Percentiles rank a stretch among this genome's conserved stretches.
These are phyloP conservation scores for Takifugu ocellatus DNA, from an alignment of 2,797 vertebrate genomes.

Conservation along the genomic window DNA sequence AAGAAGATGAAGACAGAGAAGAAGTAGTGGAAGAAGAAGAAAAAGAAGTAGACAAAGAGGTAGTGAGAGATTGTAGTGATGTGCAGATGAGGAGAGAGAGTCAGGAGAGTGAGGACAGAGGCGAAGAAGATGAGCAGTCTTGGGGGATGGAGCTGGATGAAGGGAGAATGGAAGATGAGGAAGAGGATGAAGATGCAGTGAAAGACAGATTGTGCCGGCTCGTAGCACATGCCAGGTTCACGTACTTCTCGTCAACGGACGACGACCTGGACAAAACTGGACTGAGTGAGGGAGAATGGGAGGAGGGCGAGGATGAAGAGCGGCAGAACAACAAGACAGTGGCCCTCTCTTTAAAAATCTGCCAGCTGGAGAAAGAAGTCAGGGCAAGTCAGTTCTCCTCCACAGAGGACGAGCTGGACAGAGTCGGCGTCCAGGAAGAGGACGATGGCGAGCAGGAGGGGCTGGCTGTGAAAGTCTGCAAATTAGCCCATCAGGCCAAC, in stretches of 20 bases:
- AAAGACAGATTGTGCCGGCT: slow-evolving; percentile 45
- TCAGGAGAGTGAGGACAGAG: background rate
- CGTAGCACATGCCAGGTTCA: slow-evolving; percentile 51
- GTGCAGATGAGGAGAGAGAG: background rate
- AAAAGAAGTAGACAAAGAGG: background rate
- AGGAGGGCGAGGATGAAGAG: slow-evolving; percentile 10
- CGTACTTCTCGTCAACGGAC: slow-evolving; percentile 55
- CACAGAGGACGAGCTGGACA: slow-evolving; percentile 71
- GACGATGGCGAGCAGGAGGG: slow-evolving; percentile 25
- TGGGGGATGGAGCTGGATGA: slow-evolving; percentile 35
- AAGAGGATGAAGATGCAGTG: slow-evolving; percentile 31
- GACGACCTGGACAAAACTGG: slow-evolving; percentile 41
- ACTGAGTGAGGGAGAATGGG: slow-evolving; percentile 33
- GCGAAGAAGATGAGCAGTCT: slow-evolving; percentile 10
- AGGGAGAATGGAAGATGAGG: slow-evolving; percentile 11
- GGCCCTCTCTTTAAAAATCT: slow-evolving; percentile 46
- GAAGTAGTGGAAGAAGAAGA: slow-evolving; percentile 14
- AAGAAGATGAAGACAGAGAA: slow-evolving; percentile 4
- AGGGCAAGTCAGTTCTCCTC: slow-evolving; percentile 60
- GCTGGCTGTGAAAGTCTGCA: slow-evolving; percentile 53
- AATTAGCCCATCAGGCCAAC: slow-evolving; percentile 45
- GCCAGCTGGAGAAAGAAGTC: slow-evolving; percentile 48
- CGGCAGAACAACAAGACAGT: slow-evolving; percentile 26
- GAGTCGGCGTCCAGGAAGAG: slow-evolving; percentile 16
- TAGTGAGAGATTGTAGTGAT: background rate